Base-by-base conservation (phyloP, 2,797 vertebrate genomes). In the Petrocephalus schoutedeni region DNA sequence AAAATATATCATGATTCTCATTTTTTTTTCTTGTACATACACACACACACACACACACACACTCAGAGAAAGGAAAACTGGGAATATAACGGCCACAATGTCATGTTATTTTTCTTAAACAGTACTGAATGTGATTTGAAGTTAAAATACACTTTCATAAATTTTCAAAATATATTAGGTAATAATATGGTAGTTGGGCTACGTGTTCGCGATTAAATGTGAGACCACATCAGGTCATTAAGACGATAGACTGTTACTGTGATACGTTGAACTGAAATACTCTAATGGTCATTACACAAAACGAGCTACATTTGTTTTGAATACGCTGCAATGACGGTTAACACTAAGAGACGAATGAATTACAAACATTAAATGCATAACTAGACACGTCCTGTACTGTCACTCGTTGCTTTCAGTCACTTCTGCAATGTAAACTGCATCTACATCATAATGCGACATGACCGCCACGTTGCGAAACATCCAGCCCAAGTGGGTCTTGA, bases 361-460 rank as follows among this genome's bases (percentile, higher is more conserved):
- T 93, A 95, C 94, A 93, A 92, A 95, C 93, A 92, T 93, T 92
- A 94, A 93, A 94, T 91, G 92, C 91, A 93, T 71, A 90, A 94
- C 94, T 94, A 64, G 67, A 90, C 92, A 89, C 88, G 90, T 91
- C 91, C 89, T 89, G 59, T 87, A 87, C 87, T 89, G 90, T 51
- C 88, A 88, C 85, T 74, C 58, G 53, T 83, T 23, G 80, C 51
- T 74, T 54, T 90, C 91, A 91, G 92, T 93, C 93, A 90, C 88
- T 61, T 86, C 94, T 94, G 86, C 85, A 90, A 85, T 93, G 95
- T 95, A 94, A 94, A 95, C 93, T 94, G 94, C 93, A 91, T 87
- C 61, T 41, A 91, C 12, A 90, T 93, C 67, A 91, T 91, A 91
- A 91, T 90, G 89, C 92, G 67, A 58, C 36, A 86, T 87, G 57